These are phyloP conservation scores for Incurvaria masculella DNA, from an alignment of 2,888 invertebrate genomes.

Conservation along the genomic window DNA sequence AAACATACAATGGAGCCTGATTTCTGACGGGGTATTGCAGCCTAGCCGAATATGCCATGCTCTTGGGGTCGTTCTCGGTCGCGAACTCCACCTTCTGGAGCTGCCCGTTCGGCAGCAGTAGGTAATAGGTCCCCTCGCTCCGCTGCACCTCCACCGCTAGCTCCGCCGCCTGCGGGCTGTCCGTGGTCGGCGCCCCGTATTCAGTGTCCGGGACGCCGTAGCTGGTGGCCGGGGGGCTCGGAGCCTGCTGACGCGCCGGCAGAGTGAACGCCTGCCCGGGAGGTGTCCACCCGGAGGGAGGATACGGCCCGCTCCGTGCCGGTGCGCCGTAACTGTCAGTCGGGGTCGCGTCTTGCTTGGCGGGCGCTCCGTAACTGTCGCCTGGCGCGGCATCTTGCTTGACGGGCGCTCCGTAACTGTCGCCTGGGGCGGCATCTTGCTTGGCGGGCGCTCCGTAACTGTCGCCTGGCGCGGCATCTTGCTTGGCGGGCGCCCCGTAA, in stretches of 20 bases:
- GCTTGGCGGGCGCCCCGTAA: neutral
- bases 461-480: neutral
- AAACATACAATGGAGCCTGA: slow-evolving; percentile 32
- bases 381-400: slow-evolving; percentile 22
- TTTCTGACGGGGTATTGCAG: slow-evolving; percentile 42
- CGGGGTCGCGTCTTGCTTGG: slow-evolving; percentile 18
- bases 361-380: slow-evolving; percentile 28
- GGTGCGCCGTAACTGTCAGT: slow-evolving; percentile 23
- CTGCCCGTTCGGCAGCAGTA: slow-evolving; percentile 61
- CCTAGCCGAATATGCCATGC: slow-evolving; percentile 60
- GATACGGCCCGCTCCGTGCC: slow-evolving; percentile 30
- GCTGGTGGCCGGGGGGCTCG: slow-evolving; percentile 25
- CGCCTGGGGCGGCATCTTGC: slow-evolving; percentile 22
- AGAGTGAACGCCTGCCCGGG: slow-evolving; percentile 35
- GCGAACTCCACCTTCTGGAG: slow-evolving; percentile 59
- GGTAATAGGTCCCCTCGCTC: slow-evolving; percentile 60
- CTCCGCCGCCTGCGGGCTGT: slow-evolving; percentile 31
- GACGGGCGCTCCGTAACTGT: slow-evolving; percentile 27
- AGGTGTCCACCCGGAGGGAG: slow-evolving; percentile 46
- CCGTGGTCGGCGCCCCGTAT: slow-evolving; percentile 30
- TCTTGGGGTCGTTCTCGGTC: slow-evolving; percentile 46
- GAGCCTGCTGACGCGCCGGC: slow-evolving; percentile 28
- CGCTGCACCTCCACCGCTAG: slow-evolving; percentile 36
- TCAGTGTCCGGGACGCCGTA: slow-evolving; percentile 33
- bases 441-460: slow-evolving; percentile 3